phyloP scores from a whole-genome alignment of 2,113 vertebrate species.

The Chamaetylas fuelleborni region DNA sequence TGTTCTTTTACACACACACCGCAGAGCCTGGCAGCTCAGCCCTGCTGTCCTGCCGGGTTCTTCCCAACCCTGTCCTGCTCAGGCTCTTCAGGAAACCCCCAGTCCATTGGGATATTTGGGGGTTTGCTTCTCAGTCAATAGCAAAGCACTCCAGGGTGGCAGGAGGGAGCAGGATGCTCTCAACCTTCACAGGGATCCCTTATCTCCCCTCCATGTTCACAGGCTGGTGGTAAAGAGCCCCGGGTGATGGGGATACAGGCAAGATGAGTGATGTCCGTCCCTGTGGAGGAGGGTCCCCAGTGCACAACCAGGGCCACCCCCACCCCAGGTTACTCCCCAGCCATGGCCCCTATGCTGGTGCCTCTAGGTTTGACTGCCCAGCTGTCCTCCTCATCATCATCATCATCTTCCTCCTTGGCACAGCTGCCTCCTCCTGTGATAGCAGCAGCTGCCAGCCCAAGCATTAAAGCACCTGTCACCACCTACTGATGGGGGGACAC shows the following conservation, averaged over 20 bases:
- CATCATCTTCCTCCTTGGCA: background rate
- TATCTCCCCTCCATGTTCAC: rapidly evolving
- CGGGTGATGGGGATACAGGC: rapidly evolving
- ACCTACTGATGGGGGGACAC: background rate
- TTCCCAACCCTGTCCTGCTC: background rate
- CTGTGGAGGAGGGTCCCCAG: rapidly evolving
- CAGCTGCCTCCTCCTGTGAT: background rate
- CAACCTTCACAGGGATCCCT: rapidly evolving
- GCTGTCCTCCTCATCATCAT: background rate
- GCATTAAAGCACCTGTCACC: background rate
- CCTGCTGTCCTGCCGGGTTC: rapidly evolving
- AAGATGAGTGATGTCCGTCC: rapidly evolving
- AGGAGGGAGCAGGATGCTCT: background rate
- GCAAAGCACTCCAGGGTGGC: rapidly evolving
- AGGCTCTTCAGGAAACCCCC: background rate
- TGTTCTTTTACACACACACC: background rate
- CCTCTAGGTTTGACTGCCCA: background rate
- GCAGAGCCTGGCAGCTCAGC: background rate
- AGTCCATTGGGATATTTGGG: background rate
- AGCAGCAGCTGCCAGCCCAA: background rate
- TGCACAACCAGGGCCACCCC: background rate
- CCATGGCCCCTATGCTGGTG: background rate
- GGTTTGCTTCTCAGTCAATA: background rate
- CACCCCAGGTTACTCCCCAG: background rate
- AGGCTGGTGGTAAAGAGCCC: background rate